Base-by-base conservation (phyloP, 35 echinoderm and acorn worm genomes). In the Ophiothrix spiculata region DNA sequence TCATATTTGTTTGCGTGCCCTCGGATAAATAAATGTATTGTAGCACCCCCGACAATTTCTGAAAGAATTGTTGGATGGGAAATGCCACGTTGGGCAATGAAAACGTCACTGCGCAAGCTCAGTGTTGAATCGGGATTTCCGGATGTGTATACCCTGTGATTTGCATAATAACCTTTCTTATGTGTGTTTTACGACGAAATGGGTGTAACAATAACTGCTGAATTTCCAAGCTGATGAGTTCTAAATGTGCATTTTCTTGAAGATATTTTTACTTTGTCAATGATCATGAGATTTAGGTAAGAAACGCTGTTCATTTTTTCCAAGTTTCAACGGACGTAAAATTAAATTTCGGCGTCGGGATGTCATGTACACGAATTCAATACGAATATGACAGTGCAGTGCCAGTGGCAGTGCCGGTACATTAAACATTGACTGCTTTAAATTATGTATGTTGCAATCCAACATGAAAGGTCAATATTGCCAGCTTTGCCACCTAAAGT, bases 251-350 rank as follows among this genome's bases (percentile, higher is more conserved):
- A 4, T 4, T 69, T 69, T 69, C 4, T 28, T 78, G 33, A 37
- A 78, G 34, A 78, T 37, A 35, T 1, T 4, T 6, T 78, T 35
- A 34, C 13, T 37, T 78, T 34, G 11, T 4, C 6, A 2, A 38
- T 38, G 41, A 54, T 16, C 33, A 81, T 81, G 31, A 81, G 1
- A 42, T 81, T 81, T 81, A 40, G 41, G 38, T 81, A 36, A 81
- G 12, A 54, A n/a, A n/a, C n/a, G n/a, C n/a, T n/a, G n/a, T n/a
- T n/a, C n/a, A n/a, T n/a, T n/a, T n/a, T n/a, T n/a, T n/a, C n/a
- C n/a, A n/a, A n/a, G n/a, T n/a, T n/a, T n/a, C n/a, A n/a, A n/a
- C n/a, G n/a, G n/a, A n/a, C n/a, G n/a, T n/a, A n/a, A n/a, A n/a
- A n/a, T n/a, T n/a, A n/a, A n/a, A n/a, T n/a, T n/a, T n/a, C n/a